A percentile compares a stretch with the other conserved stretches of the same genome.
Conservation (phyloP, 1,140 invertebrate genomes). For the Uloborus diversus region DNA sequence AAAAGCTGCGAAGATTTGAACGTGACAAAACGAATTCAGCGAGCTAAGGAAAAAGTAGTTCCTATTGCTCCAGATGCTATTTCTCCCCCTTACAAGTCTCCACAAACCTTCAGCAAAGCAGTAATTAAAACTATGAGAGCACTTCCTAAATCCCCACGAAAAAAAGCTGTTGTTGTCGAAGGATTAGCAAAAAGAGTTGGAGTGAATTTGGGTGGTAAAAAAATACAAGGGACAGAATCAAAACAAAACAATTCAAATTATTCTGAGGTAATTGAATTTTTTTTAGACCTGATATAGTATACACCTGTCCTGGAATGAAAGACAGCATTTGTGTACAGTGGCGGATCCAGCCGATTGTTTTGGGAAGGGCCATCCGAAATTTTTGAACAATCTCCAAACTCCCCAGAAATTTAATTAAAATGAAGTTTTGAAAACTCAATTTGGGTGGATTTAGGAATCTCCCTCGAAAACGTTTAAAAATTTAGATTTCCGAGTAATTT, state of each 20-base stretch:
- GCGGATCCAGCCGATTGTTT: too few species aligned
- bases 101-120: conserved; percentile 3
- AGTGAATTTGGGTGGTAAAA: not conserved
- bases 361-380: too few species aligned
- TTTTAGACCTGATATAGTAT: conserved; percentile 7
- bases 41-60: not conserved
- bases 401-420: too few species aligned
- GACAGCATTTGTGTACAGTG: too few species aligned
- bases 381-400: too few species aligned
- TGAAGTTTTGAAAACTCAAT: too few species aligned
- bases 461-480: too few species aligned
- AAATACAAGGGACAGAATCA: not conserved
- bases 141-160: not conserved
- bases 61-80: not conserved
- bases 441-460: too few species aligned
- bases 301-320: conserved; percentile 25
- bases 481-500: too few species aligned
- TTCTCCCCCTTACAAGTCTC: not conserved
- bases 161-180: not conserved
- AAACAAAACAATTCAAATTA: not conserved
- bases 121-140: conserved; percentile 1
- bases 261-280: not conserved
- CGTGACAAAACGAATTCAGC: conserved; percentile 7
- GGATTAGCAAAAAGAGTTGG: not conserved
- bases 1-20: not conserved